Evolutionary conservation across 2,888 invertebrate genomes (phyloP).

Genomic region (Dasypolia templi): DNA sequence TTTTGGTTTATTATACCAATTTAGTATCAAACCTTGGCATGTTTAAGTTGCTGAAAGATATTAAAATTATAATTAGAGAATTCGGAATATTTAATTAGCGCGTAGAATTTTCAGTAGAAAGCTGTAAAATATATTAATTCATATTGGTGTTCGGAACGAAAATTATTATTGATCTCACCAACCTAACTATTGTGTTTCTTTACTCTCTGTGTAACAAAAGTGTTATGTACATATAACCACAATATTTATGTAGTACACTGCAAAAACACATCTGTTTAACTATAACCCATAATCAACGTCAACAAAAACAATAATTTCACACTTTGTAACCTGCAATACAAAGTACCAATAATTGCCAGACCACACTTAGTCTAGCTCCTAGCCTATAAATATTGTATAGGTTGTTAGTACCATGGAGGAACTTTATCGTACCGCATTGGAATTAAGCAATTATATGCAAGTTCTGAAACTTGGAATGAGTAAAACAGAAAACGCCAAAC

Average conservation of each 20-base stretch:
- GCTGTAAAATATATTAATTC: neutral
- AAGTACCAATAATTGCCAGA: constrained; percentile 46
- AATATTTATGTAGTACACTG: neutral
- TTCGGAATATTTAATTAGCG: neutral
- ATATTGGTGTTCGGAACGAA: neutral
- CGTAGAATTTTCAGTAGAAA: neutral
- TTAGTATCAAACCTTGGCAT: constrained; percentile 35
- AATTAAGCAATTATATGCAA: constrained; percentile 88
- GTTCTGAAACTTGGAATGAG: constrained; percentile 80
- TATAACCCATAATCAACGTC: neutral
- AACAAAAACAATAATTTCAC: constrained; percentile 20
- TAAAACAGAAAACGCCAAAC: constrained; percentile 84
- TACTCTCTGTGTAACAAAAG: no score
- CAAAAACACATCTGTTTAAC: neutral
- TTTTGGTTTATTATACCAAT: constrained; percentile 45
- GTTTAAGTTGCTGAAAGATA: constrained; percentile 15
- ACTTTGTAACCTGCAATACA: constrained; percentile 15
- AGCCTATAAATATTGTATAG: constrained; percentile 67
- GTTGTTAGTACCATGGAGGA: constrained; percentile 68
- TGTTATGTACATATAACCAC: no score
- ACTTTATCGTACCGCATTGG: constrained; percentile 79
- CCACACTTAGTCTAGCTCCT: constrained; percentile 49
- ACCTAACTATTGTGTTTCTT: neutral
- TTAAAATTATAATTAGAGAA: constrained; percentile 8
- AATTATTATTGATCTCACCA: neutral